Evolutionary conservation across 2,113 vertebrate genomes (phyloP), one percentile per base, ranked within the genome.

Genomic region (Gobio gobio): DNA sequence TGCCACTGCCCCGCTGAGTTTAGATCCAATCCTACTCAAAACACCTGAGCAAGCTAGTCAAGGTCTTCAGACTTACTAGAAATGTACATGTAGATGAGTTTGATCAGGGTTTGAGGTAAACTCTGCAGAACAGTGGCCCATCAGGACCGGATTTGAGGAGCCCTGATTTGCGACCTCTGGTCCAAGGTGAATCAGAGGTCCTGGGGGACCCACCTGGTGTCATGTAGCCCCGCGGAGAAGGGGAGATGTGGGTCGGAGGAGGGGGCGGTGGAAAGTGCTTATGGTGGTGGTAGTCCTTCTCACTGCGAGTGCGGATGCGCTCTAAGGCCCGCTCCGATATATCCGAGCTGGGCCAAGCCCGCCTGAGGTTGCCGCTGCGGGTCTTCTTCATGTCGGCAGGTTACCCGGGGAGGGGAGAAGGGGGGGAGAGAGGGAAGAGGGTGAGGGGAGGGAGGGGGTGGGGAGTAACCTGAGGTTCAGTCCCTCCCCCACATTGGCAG

Each of bases 221-320:
- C 93, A 97, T 95, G 95, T 99, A 99, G 94, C 97, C 97, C 93
- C 97, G 96, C 36, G 97, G 95, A 83, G 97, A 95, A 90, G 96
- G 96, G 92, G 97, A 96, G 91, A 97, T 95, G 91, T 98, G 97
- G 92, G 97, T 95, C 16, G 88, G 26, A 64, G 96, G 96, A 91
- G 97, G 97, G 93, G 97, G 83, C 10, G 97, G 96, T 90, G 98
- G 97, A 93, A 97, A 98, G 94, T 97, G 98, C 93, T 99, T 98
- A 95, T 98, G 97, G 94, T 96, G 95, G 89, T 97, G 96, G 95
- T 98, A 97, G 96, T 99, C 98, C 95, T 99, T 99, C 92, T 99
- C 98, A 90, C 97, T 97, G 92, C 97, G 97, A 94, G 98, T 97
- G 93, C 96, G 95, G 92, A 95, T 95, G 93, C 96, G 97, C 90